These are phyloP conservation scores for Pteropus alecto DNA, from an alignment of 2,113 vertebrate genomes.

Conservation along the genomic window DNA sequence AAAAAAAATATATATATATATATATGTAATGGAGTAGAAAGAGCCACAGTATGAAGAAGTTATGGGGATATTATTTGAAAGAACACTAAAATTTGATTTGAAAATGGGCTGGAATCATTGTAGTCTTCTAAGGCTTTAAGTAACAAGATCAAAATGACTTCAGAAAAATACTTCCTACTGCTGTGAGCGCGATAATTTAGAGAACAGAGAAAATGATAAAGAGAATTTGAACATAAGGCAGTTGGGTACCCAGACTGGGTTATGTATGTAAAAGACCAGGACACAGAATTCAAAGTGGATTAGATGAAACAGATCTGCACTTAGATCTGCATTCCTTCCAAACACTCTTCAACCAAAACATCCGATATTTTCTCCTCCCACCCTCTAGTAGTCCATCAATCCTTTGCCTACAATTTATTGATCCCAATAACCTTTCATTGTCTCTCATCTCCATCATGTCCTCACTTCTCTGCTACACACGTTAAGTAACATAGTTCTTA, in stretches of 20 bases:
- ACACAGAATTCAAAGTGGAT: background rate
- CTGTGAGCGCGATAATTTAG: background rate
- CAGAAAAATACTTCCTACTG: slow-evolving; percentile 10
- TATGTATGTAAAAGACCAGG: background rate
- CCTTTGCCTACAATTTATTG: background rate
- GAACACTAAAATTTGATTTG: background rate
- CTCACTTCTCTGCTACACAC: background rate
- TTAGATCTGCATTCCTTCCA: background rate
- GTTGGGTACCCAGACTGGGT: background rate
- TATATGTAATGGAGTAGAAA: background rate
- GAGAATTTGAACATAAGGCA: background rate
- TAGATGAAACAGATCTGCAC: background rate
- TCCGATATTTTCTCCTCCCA: background rate
- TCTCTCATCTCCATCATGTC: background rate
- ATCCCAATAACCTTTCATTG: background rate
- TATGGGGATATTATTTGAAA: background rate
- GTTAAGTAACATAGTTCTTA: background rate
- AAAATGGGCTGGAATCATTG: background rate
- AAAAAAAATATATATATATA: background rate
- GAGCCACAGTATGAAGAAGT: background rate
- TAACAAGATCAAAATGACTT: slow-evolving; percentile 14
- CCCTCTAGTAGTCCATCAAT: background rate
- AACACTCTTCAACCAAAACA: background rate
- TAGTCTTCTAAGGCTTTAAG: background rate
- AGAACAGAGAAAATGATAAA: background rate